A percentile compares a stretch with the other conserved stretches of the same genome.
Conservation (phyloP, 2,888 invertebrate species). For the Cephus nigrinus region DNA sequence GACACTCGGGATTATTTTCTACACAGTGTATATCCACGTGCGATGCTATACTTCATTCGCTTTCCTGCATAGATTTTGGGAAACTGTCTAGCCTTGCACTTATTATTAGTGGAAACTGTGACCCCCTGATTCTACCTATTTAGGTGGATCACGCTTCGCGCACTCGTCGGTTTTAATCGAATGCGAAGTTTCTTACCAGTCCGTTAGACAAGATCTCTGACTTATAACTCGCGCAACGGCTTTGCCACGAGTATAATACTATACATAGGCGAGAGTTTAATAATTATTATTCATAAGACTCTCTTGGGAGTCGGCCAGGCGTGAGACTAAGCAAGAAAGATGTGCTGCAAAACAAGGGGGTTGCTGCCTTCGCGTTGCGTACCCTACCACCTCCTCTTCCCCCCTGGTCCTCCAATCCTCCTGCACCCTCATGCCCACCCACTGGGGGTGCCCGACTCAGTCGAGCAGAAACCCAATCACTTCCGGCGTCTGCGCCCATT, state of each 20-base stretch:
- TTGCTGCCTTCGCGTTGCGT: constrained; percentile 15
- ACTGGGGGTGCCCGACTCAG: constrained; percentile 63
- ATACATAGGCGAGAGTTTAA: constrained; percentile 42
- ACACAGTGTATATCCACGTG: background rate
- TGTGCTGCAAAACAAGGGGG: constrained; percentile 61
- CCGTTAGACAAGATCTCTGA: constrained; percentile 32
- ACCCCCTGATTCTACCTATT: background rate
- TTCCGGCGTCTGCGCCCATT: constrained; percentile 72
- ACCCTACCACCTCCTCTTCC: constrained; percentile 21
- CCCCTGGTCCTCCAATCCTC: constrained; percentile 28
- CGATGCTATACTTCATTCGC: background rate
- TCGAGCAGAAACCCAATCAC: constrained; percentile 72
- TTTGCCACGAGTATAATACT: constrained; percentile 17
- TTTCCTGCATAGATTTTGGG: background rate
- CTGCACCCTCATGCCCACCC: constrained; percentile 36
- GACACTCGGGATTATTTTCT: background rate
- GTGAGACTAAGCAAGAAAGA: constrained; percentile 63
- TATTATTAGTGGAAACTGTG: background rate
- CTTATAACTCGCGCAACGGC: constrained; percentile 25
- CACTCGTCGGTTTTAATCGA: constrained; percentile 27
- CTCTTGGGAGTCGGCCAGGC: constrained; percentile 56
- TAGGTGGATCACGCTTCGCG: constrained; percentile 15
- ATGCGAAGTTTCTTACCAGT: constrained; percentile 31
- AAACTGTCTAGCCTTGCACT: background rate
- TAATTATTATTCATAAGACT: constrained; percentile 66